Percentiles rank a stretch among this genome's conserved stretches.
These are phyloP conservation scores for Pomatostomus ruficeps DNA, from an alignment of 2,113 vertebrate species.

Conservation along the genomic window DNA sequence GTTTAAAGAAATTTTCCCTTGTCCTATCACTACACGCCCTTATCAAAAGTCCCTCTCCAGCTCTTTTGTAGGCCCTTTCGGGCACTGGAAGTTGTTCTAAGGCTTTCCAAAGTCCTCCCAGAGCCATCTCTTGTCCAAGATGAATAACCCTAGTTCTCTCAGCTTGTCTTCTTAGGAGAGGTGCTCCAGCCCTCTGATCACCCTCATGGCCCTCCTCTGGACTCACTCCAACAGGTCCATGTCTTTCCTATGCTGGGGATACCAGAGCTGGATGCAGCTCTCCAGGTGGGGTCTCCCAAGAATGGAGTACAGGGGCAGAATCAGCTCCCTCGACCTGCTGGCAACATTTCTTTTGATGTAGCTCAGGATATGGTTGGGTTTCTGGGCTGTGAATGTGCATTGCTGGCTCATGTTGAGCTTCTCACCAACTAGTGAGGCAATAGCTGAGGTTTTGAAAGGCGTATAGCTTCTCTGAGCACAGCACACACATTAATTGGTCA, in stretches of 20 bases:
- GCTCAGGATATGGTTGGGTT: background rate
- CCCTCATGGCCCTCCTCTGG: too few species aligned
- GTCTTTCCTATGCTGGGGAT: background rate
- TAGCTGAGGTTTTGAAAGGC: background rate
- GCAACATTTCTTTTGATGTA: background rate
- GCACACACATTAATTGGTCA: background rate
- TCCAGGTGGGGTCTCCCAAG: background rate
- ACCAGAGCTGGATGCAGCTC: background rate
- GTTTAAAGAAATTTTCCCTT: background rate
- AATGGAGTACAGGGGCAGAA: background rate
- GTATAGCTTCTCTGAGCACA: background rate
- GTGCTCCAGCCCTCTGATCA: too few species aligned
- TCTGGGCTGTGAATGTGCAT: background rate
- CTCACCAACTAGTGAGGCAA: background rate
- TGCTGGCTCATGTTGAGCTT: background rate
- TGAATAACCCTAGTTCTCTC: background rate
- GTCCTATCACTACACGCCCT: background rate
- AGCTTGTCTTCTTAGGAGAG: background rate
- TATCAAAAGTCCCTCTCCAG: background rate
- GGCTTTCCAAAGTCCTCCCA: background rate
- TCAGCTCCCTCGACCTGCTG: accelerated
- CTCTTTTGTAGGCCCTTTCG: background rate
- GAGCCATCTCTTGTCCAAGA: background rate
- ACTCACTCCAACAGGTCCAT: background rate
- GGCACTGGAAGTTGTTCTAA: background rate